phyloP scores from a whole-genome alignment of 1,140 invertebrate genomes.

The Drosophila bipectinata region DNA sequence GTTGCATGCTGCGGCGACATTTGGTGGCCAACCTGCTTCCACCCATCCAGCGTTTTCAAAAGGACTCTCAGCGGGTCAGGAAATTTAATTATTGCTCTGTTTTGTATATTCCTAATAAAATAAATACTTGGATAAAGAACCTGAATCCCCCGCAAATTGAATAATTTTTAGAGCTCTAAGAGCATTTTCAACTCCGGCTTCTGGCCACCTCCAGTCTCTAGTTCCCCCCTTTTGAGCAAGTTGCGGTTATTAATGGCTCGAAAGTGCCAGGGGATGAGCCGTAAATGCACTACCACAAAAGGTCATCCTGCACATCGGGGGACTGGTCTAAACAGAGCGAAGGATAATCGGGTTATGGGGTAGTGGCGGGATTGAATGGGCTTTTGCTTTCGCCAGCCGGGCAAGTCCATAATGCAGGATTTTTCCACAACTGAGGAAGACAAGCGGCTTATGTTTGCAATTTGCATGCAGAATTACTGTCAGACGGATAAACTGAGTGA shows the following conservation, averaged over 20 bases:
- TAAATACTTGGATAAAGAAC: background rate
- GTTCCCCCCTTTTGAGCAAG: conserved; percentile 10
- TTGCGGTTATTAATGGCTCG: conserved; percentile 62
- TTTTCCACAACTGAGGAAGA: conserved; percentile 2
- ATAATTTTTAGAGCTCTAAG: background rate
- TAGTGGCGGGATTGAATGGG: background rate
- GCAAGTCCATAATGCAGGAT: background rate
- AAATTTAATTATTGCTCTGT: background rate
- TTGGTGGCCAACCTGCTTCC: conserved; percentile 18
- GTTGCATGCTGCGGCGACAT: conserved; percentile 41
- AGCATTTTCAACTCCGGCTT: background rate
- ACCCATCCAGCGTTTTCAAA: background rate
- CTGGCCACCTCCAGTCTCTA: background rate
- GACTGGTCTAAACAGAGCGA: background rate
- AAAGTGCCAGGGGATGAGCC: conserved; percentile 33
- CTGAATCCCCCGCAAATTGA: no score
- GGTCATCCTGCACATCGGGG: conserved; percentile 43
- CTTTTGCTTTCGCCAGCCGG: background rate
- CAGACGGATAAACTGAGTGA: no score
- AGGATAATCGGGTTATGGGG: conserved; percentile 18
- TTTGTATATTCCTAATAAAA: background rate
- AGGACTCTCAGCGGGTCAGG: background rate
- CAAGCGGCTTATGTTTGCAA: conserved; percentile 10
- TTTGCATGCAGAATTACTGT: background rate
- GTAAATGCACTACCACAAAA: conserved; percentile 46